Conservation (phyloP, 2,797 vertebrate species). For the Selene dorsalis region DNA sequence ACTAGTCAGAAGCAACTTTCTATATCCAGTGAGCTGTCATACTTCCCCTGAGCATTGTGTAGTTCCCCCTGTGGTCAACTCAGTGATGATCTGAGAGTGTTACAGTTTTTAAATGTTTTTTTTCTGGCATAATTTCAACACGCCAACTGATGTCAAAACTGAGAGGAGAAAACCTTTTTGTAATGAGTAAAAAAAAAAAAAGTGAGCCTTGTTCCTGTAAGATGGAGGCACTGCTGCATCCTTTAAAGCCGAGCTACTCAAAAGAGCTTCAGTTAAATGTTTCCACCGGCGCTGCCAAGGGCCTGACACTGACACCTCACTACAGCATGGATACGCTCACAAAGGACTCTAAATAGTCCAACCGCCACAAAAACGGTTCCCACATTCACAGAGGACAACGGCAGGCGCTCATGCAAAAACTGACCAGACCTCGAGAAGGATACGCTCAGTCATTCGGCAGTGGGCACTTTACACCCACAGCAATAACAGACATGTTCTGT, state of each 20-base stretch:
- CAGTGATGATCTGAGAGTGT: slow-evolving; percentile 5
- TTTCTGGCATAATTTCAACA: slow-evolving; percentile 9
- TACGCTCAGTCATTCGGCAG: slow-evolving; percentile 17
- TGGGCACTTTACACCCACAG: slow-evolving; percentile 18
- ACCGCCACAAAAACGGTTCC: slow-evolving; percentile 68
- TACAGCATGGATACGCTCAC: slow-evolving; percentile 64
- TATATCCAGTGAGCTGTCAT: neutral
- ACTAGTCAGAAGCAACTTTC: neutral
- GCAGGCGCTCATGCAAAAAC: slow-evolving; percentile 33
- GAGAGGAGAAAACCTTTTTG: neutral
- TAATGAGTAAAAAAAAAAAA: slow-evolving; percentile 1
- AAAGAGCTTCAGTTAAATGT: slow-evolving; percentile 68
- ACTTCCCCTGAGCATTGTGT: neutral
- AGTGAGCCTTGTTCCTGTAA: slow-evolving; percentile 2
- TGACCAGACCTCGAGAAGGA: slow-evolving; percentile 21
- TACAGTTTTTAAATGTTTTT: slow-evolving; percentile 1
- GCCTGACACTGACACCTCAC: slow-evolving; percentile 71
- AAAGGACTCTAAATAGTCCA: slow-evolving; percentile 64
- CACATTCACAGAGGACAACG: slow-evolving; percentile 59
- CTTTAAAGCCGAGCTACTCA: slow-evolving; percentile 38
- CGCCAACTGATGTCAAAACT: neutral
- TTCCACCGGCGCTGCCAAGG: slow-evolving; percentile 75
- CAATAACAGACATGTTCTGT: slow-evolving; percentile 5
- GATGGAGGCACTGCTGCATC: slow-evolving; percentile 43
- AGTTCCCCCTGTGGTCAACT: neutral